Evolutionary conservation across 2,113 vertebrate genomes (phyloP).

Genomic region (Collichthys lucidus): DNA sequence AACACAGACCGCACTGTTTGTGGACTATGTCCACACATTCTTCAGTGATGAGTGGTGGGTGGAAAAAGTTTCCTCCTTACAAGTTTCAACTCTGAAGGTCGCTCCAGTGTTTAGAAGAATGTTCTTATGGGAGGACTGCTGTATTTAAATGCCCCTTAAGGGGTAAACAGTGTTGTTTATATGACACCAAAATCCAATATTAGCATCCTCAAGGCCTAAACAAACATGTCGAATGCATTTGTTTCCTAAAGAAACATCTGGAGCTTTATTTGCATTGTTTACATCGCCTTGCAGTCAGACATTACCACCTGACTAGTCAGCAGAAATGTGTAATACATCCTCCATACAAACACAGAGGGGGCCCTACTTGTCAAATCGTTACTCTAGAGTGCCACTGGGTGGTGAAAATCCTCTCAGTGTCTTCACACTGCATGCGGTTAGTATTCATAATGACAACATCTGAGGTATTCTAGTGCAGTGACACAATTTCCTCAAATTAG

Average conservation of each 20-base stretch:
- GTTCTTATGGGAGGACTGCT: not conserved
- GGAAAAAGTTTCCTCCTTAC: slow-evolving; percentile 26
- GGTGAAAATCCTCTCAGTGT: no score
- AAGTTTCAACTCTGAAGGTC: not conserved
- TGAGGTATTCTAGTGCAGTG: no score
- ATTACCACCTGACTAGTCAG: not conserved
- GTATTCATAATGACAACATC: no score
- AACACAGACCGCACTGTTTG: not conserved
- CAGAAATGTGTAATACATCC: not conserved
- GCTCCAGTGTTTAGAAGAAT: not conserved
- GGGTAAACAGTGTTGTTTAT: not conserved
- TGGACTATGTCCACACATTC: slow-evolving; percentile 14
- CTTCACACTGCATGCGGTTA: not conserved
- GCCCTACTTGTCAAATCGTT: not conserved
- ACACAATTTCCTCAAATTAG: no score
- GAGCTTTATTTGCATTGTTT: not conserved
- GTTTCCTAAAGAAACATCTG: not conserved
- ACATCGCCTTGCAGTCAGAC: not conserved
- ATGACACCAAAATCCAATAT: not conserved
- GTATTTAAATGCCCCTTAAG: not conserved
- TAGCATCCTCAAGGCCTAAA: not conserved
- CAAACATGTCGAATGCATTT: not conserved
- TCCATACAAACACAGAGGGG: not conserved
- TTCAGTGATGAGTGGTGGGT: slow-evolving; percentile 26
- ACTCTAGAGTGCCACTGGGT: not conserved